Conservation (phyloP, 2,888 invertebrate genomes). For the Caenorhabditis imperialis region DNA sequence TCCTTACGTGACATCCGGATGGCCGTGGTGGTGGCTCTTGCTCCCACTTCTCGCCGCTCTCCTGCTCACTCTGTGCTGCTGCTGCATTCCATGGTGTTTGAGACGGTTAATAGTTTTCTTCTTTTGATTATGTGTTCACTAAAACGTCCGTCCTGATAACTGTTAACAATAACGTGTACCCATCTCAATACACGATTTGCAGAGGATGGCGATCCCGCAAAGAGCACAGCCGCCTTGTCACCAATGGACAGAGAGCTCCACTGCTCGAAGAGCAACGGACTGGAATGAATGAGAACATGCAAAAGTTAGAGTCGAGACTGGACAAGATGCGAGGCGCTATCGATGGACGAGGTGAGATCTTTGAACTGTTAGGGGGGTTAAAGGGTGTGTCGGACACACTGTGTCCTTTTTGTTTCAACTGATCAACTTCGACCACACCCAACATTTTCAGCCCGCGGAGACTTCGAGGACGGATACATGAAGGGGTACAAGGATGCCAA, state of each 20-base stretch:
- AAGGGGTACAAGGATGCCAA: slow-evolving; percentile 77
- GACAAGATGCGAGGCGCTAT: slow-evolving; percentile 66
- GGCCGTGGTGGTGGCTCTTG: slow-evolving; percentile 79
- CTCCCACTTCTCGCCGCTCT: slow-evolving; percentile 75
- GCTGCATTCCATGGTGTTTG: slow-evolving; percentile 77
- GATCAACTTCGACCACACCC: too few relatives aligned
- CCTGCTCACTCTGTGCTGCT: slow-evolving; percentile 76
- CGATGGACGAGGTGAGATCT: slow-evolving; percentile 51
- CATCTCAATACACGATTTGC: slow-evolving; percentile 38
- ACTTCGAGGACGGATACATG: slow-evolving; percentile 77
- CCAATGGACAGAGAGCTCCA: slow-evolving; percentile 74
- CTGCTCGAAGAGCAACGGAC: slow-evolving; percentile 67
- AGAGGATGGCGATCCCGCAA: slow-evolving; percentile 68
- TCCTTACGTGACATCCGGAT: slow-evolving; percentile 73
- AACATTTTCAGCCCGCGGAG: slow-evolving; percentile 51
- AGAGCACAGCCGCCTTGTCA: slow-evolving; percentile 56
- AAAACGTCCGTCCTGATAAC: background rate
- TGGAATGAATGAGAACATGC: slow-evolving; percentile 68
- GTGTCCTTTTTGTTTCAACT: background rate
- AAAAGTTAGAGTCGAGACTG: slow-evolving; percentile 64
- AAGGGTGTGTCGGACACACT: background rate
- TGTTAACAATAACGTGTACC: too few relatives aligned
- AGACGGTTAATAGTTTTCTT: slow-evolving; percentile 66
- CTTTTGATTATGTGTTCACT: slow-evolving; percentile 6
- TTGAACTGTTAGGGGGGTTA: too few relatives aligned